Base-by-base conservation (phyloP, 2,113 vertebrate species). In the human (Homo sapiens) region DNA sequence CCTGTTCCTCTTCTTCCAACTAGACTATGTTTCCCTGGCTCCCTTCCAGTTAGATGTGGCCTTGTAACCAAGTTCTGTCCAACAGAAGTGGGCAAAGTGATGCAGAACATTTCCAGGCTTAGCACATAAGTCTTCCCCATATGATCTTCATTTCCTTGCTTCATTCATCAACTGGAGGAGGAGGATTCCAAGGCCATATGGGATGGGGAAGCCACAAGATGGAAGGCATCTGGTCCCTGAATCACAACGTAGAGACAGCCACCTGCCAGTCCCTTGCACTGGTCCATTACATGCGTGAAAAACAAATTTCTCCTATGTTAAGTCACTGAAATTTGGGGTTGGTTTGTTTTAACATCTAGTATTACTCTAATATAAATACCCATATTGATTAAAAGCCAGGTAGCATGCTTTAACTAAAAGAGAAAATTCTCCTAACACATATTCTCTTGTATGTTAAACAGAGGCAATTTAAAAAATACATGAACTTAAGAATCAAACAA, bases 401-500 rank as follows among this genome's bases (percentile, higher is more conserved):
- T 27, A 94, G 68, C 57, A 87, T 35, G 25, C 32, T 94, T 90
- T 83, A 97, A 89, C 43, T 43, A n/a, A 95, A 90, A 55, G 40
- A 94, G 38, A 84, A 94, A 61, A 43, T 16, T n/a, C 68, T 94
- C 43, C 23, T 88, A 81, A 89, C 30, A 72, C 55, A 96, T 61
- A 59, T 16, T 82, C 25, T 93, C 93, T 85, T 89, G 3, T 76
- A 95, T 92, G 35, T 75, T 40, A 38, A 96, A 79, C 32, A 76
- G 12, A 93, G 50, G 64, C 20, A 73, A 75, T 94, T 95, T 35
- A 45, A 85, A 94, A 94, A 64, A 88, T 23, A 85, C 5, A 20
- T 92, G 81, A 92, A 95, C 83, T 61, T 95, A 22, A 81, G 93
- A 94, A 79, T 57, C 17, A 72, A 61, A 61, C n/a, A 84, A 89